Conservation (phyloP, 2,888 invertebrate species). For the Mellilla xanthometata region DNA sequence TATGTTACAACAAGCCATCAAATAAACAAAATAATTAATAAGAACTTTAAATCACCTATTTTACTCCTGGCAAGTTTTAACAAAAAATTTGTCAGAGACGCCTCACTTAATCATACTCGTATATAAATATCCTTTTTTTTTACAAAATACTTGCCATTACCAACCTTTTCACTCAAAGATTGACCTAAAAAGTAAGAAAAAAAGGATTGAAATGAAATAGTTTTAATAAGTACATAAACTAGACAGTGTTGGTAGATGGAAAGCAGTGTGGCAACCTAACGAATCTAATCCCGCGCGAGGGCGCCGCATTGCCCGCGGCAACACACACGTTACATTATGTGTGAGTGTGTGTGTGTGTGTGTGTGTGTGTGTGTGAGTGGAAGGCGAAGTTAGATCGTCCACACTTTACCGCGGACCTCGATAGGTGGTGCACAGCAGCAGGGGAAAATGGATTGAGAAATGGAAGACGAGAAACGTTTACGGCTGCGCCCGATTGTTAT, state of each 20-base stretch:
- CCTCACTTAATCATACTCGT: too few species aligned
- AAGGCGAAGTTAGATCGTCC: conserved; percentile 82
- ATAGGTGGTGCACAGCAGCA: conserved; percentile 66
- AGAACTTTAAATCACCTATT: too few species aligned
- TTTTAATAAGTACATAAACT: not conserved
- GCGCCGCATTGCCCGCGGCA: conserved; percentile 60
- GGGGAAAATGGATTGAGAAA: conserved; percentile 27
- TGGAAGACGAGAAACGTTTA: too few species aligned
- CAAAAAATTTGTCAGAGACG: too few species aligned
- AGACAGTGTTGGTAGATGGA: conserved; percentile 37
- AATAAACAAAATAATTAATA: too few species aligned
- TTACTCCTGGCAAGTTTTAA: too few species aligned
- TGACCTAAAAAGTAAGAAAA: too few species aligned
- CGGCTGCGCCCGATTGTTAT: too few species aligned
- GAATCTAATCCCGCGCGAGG: conserved; percentile 71
- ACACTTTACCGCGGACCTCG: conserved; percentile 80
- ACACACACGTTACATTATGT: conserved; percentile 43
- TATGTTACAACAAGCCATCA: too few species aligned
- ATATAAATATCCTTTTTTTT: too few species aligned
- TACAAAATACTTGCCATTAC: too few species aligned
- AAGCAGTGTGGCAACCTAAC: conserved; percentile 48
- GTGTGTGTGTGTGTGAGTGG: conserved; percentile 52
- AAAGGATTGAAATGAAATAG: not conserved
- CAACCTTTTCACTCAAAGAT: too few species aligned
- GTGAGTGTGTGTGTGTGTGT: conserved; percentile 34